These are phyloP conservation scores for Lepidostoma basale DNA, from an alignment of 1,140 invertebrate genomes.

Conservation along the genomic window DNA sequence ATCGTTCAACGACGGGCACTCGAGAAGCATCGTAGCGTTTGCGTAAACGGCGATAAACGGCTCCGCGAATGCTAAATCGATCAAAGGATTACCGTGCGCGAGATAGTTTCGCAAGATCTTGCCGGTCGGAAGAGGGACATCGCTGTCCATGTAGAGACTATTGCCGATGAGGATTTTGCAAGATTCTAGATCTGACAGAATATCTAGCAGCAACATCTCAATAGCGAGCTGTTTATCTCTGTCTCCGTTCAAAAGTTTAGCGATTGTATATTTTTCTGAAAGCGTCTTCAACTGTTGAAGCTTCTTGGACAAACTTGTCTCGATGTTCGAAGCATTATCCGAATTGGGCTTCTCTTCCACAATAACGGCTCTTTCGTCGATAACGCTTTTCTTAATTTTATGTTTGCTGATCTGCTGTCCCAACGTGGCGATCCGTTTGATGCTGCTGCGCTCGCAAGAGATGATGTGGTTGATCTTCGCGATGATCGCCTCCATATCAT, in stretches of 20 bases:
- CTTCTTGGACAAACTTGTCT: too few species aligned
- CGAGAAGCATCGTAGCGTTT: not conserved
- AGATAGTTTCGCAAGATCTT: constrained; percentile 8
- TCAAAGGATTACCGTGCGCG: not conserved
- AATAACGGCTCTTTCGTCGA: too few species aligned
- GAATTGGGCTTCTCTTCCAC: too few species aligned
- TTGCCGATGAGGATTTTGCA: not conserved
- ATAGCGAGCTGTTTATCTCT: not conserved
- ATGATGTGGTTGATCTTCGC: not conserved
- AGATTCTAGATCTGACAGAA: not conserved
- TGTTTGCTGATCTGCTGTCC: not conserved
- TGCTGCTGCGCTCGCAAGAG: not conserved
- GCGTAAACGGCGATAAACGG: not conserved
- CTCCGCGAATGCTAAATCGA: not conserved
- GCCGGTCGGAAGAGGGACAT: not conserved
- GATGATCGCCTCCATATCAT: not conserved
- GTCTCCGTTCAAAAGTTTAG: too few species aligned
- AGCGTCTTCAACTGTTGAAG: too few species aligned
- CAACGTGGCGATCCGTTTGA: not conserved
- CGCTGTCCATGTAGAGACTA: not conserved
- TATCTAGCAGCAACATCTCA: not conserved
- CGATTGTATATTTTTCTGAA: too few species aligned
- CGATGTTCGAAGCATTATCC: too few species aligned
- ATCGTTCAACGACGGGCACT: not conserved
- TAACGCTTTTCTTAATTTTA: not conserved